Evolutionary conservation across 2,797 vertebrate species (phyloP), one percentile per base, ranked within the genome.

Genomic region (Pitangus sulphuratus): DNA sequence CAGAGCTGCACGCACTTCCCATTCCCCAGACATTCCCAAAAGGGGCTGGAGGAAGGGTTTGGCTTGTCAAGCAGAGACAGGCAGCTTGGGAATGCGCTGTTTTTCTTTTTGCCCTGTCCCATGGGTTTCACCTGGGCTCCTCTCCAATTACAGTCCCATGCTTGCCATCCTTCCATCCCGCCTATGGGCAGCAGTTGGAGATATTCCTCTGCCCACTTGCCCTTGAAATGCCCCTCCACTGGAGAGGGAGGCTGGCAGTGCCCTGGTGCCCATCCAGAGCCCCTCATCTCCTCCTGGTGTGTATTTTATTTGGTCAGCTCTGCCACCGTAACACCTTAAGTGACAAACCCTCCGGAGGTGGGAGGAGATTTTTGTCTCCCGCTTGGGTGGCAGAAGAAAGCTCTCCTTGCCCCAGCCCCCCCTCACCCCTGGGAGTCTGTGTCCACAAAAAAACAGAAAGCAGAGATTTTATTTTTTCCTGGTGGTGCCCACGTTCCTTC

Each of bases 41-140:
- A 76, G 48, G 64, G 87, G 89, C 93, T 89, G 79, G 82, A 87
- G 93, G 94, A 95, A 87, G 71, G 6, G 35, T 85, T 93, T 78
- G 60, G 4, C 71, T 79, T 40, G 61, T 35, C 2, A 2, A 66
- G 75, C 26, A 42, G n/a, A 89, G 70, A 70, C 0, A 0, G 62
- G 45, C 42, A 72, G 44, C 77, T 87, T 48, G 64, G 57, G 68
- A 94, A 83, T 66, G 48, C 33, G 35, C 11, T 37, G 1, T 4
- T 24, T 30, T 15, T 22, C 26, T 62, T n/a, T 40, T n/a, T 26
- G 13, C 12, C 12, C 28, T 45, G 33, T 44, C 81, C 20, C 81
- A 92, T 44, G 48, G 51, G 37, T 87, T 84, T 87, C 51, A 66
- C 40, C 44, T 62, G 71, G 12, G 24, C 37, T 87, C 31, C 31